These are phyloP conservation scores for Falco punctatus DNA, from an alignment of 2,113 vertebrate genomes.

Conservation along the genomic window DNA sequence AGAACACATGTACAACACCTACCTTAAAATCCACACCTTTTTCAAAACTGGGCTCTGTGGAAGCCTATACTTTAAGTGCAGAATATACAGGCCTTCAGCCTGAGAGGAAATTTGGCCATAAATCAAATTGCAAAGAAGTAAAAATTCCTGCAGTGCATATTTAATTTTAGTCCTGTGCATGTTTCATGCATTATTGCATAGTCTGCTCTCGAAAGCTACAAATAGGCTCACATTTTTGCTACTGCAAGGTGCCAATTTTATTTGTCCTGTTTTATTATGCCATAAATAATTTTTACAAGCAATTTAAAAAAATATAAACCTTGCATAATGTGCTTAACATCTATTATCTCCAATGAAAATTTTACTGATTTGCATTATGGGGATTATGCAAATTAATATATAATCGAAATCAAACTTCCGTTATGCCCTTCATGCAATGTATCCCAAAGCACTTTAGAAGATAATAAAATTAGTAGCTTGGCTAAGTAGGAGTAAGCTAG, in stretches of 20 bases:
- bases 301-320: slow-evolving; percentile 31
- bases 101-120: background rate
- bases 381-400: slow-evolving; percentile 37
- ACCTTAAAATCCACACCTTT: background rate
- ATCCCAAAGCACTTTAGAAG: slow-evolving; percentile 9
- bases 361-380: slow-evolving; percentile 40
- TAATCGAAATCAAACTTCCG: slow-evolving; percentile 29
- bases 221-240: background rate
- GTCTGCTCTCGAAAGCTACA: background rate
- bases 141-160: background rate
- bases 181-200: background rate
- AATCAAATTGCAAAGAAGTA: background rate
- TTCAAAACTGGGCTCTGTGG: background rate
- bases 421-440: slow-evolving; percentile 5
- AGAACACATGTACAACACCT: background rate
- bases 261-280: slow-evolving; percentile 14
- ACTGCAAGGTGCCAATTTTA: slow-evolving; percentile 5
- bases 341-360: slow-evolving; percentile 55
- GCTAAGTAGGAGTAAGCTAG: slow-evolving; percentile 28
- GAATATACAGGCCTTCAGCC: background rate
- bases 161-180: background rate
- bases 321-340: slow-evolving; percentile 34
- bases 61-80: background rate
- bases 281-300: slow-evolving; percentile 53
- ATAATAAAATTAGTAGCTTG: slow-evolving; percentile 59